Percentiles rank a stretch among this genome's conserved stretches.
Conservation (phyloP, 2,888 invertebrate species). For the Formica aserva region DNA sequence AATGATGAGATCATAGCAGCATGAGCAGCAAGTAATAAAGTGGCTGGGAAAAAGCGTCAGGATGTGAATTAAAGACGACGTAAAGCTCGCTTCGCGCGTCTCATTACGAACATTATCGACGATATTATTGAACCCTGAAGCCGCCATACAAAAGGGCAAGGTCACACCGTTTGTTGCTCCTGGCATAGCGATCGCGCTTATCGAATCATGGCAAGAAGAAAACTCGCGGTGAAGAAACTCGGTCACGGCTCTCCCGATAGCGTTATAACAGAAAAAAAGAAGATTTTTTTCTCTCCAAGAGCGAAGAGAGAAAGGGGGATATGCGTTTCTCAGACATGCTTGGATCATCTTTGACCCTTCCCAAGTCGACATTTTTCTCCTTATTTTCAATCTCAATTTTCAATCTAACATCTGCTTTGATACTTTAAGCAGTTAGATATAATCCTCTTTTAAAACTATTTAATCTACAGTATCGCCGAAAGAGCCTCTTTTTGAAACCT, state of each 20-base stretch:
- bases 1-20: constrained; percentile 1
- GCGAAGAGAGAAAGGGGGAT: not conserved
- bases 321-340: not conserved
- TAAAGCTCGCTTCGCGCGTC: not conserved
- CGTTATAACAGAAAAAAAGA: not conserved
- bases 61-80: constrained; percentile 29
- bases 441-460: not conserved
- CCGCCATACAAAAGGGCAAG: constrained; percentile 26
- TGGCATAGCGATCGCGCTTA: constrained; percentile 15
- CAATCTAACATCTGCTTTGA: not conserved
- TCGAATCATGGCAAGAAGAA: constrained; percentile 32
- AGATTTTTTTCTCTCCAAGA: not conserved
- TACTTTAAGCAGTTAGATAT: not conserved
- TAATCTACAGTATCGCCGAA: not conserved
- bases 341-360: not conserved
- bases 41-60: not conserved
- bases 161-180: constrained; percentile 37
- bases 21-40: not conserved
- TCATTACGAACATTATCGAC: constrained; percentile 30
- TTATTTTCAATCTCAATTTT: not conserved
- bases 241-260: constrained; percentile 49
- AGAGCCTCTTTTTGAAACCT: not conserved
- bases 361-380: not conserved
- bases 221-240: constrained; percentile 30
- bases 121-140: constrained; percentile 18